A percentile compares a stretch with the other conserved stretches of the same genome.
phyloP scores from a whole-genome alignment of 2,888 invertebrate species.

The Hecatera dysodea region DNA sequence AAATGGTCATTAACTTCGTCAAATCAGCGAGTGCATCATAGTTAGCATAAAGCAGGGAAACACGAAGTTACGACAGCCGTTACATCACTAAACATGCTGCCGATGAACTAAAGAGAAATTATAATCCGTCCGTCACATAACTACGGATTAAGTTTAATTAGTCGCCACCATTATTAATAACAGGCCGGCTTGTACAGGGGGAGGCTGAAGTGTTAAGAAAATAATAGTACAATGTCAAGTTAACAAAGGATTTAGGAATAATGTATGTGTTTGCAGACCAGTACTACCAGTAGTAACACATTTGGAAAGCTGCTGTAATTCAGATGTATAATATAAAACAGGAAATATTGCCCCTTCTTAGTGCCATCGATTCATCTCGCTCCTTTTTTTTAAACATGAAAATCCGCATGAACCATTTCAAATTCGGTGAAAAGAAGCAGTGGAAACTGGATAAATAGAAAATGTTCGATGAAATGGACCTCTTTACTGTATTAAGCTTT shows the following conservation, averaged over 20 bases:
- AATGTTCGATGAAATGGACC: background rate
- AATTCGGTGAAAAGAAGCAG: background rate
- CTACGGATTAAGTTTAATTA: slow-evolving; percentile 83
- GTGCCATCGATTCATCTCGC: background rate
- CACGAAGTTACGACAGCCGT: slow-evolving; percentile 59
- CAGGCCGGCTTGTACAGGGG: slow-evolving; percentile 31
- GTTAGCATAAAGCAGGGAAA: slow-evolving; percentile 56
- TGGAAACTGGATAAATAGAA: background rate
- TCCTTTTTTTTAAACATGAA: background rate
- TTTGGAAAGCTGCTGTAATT: too few species aligned
- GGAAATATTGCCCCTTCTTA: too few species aligned
- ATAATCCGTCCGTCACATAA: slow-evolving; percentile 79
- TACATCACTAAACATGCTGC: slow-evolving; percentile 53
- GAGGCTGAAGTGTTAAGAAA: slow-evolving; percentile 14
- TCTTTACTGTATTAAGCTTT: background rate
- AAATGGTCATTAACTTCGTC: slow-evolving; percentile 52
- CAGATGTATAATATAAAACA: background rate
- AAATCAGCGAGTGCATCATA: slow-evolving; percentile 52
- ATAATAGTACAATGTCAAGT: background rate
- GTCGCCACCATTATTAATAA: slow-evolving; percentile 76
- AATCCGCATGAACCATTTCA: background rate
- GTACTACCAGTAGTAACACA: too few species aligned
- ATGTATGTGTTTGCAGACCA: too few species aligned
- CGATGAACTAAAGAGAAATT: slow-evolving; percentile 83
- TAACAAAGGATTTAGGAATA: background rate